Evolutionary conservation across 2,797 vertebrate genomes (phyloP).

Genomic region (Meriones psammophilus): DNA sequence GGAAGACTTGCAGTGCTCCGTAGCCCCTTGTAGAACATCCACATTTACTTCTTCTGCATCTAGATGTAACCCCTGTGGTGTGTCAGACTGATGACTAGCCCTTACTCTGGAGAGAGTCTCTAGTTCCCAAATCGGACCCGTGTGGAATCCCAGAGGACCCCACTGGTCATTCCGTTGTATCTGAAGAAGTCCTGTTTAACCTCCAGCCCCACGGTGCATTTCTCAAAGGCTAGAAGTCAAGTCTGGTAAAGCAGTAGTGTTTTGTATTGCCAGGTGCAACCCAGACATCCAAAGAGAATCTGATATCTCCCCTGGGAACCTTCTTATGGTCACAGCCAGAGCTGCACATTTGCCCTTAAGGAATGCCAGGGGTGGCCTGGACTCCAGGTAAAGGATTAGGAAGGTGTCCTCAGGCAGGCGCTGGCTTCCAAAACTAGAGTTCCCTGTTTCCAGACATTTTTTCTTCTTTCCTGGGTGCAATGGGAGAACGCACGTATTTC

Average conservation of each 20-base stretch:
- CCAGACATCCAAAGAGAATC: not conserved
- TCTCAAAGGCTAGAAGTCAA: rapidly evolving
- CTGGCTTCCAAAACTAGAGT: not conserved
- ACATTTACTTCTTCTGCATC: not conserved
- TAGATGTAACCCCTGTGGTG: not conserved
- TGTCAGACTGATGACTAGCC: not conserved
- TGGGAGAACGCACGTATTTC: not conserved
- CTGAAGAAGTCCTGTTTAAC: not conserved
- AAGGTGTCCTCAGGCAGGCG: not conserved
- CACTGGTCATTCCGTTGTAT: rapidly evolving
- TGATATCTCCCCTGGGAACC: no score
- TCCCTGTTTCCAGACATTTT: not conserved
- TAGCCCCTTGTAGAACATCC: rapidly evolving
- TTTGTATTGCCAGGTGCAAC: rapidly evolving
- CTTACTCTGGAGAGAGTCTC: not conserved
- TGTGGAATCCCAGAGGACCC: no score
- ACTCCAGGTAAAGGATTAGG: no score
- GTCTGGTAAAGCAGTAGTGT: rapidly evolving
- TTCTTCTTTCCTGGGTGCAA: not conserved
- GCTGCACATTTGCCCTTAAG: rapidly evolving
- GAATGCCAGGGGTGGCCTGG: not conserved
- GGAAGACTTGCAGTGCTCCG: not conserved
- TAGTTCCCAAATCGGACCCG: not conserved
- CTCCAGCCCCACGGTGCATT: not conserved
- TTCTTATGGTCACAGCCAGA: not conserved